Evolutionary conservation across 2,113 vertebrate genomes (phyloP).

Genomic region (Platycercus adscitus): DNA sequence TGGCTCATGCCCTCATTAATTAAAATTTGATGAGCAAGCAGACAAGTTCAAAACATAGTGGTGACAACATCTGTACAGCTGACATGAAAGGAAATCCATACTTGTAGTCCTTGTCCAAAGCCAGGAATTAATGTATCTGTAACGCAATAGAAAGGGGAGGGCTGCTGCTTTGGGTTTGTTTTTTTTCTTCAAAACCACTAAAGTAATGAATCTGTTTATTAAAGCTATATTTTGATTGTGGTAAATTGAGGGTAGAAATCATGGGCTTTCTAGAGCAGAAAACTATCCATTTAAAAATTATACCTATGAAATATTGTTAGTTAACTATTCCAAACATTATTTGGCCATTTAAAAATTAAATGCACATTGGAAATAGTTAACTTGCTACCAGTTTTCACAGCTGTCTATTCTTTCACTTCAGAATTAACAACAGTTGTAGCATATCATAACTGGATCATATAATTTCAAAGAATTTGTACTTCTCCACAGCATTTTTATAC

Average conservation of each 20-base stretch:
- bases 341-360: neutral
- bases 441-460: neutral
- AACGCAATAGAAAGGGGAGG: neutral
- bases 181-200: neutral
- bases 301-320: neutral
- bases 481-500: neutral
- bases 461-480: neutral
- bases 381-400: neutral
- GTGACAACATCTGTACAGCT: neutral
- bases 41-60: slow-evolving; percentile 22
- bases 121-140: neutral
- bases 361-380: neutral
- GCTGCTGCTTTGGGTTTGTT: neutral
- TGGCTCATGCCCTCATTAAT: slow-evolving; percentile 35
- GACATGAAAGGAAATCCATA: neutral
- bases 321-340: neutral
- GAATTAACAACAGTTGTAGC: neutral
- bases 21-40: slow-evolving; percentile 48
- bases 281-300: neutral
- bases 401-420: neutral
- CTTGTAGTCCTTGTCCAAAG: neutral
- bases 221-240: neutral
- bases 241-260: neutral
- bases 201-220: neutral
- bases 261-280: neutral